phyloP scores from a whole-genome alignment of 2,888 invertebrate genomes.

The Trilocha varians region DNA sequence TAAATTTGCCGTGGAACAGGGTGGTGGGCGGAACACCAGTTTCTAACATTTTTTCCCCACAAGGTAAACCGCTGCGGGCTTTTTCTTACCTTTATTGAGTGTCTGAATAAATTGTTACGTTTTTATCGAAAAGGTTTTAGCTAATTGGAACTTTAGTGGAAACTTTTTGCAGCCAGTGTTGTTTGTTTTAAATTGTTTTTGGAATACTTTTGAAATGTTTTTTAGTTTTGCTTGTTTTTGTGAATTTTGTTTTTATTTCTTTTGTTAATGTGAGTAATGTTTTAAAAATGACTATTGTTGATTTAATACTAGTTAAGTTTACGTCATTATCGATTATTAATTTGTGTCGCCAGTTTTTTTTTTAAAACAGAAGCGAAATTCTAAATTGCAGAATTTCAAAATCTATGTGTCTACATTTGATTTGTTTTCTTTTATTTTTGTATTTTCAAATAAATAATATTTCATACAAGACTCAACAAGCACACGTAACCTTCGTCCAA shows the following conservation, averaged over 20 bases:
- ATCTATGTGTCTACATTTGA: too few species aligned
- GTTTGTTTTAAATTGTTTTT: too few species aligned
- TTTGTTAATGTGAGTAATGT: too few species aligned
- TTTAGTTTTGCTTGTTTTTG: constrained; percentile 1
- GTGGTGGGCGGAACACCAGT: not conserved
- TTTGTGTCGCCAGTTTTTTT: too few species aligned
- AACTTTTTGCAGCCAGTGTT: not conserved
- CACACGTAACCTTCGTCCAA: not conserved
- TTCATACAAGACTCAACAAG: not conserved
- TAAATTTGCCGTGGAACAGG: constrained; percentile 9
- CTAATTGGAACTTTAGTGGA: constrained; percentile 16
- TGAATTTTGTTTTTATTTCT: constrained; percentile 1
- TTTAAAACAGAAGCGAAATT: too few species aligned
- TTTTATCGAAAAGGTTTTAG: constrained; percentile 17
- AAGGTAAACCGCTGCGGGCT: constrained; percentile 29
- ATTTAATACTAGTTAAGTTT: not conserved
- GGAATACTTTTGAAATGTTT: not conserved
- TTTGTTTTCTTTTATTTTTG: too few species aligned
- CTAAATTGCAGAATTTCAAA: too few species aligned
- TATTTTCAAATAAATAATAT: too few species aligned
- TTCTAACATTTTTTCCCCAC: constrained; percentile 32
- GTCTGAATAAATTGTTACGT: constrained; percentile 25
- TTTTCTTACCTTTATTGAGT: constrained; percentile 35
- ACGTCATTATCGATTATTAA: too few species aligned
- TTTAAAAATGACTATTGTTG: not conserved